A percentile compares a stretch with the other conserved stretches of the same genome.
Evolutionary conservation across 2,113 vertebrate species (phyloP).

Genomic region (Pavo muticus): DNA sequence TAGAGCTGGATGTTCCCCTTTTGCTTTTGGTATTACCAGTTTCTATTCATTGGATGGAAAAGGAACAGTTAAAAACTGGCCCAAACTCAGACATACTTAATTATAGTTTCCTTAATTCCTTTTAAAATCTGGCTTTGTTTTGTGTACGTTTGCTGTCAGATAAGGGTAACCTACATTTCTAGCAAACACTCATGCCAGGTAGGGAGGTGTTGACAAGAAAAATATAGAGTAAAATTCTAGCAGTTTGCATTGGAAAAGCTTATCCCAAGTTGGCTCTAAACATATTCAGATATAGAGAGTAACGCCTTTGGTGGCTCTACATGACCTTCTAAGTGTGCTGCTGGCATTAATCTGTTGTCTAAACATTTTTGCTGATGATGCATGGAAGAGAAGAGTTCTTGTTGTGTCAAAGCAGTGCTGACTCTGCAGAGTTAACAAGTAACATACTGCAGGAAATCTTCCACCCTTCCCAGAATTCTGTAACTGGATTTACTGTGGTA

Average conservation of each 20-base stretch:
- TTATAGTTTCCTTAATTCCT: not conserved
- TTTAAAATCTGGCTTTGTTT: not conserved
- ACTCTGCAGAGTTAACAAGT: not conserved
- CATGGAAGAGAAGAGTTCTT: not conserved
- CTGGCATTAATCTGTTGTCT: not conserved
- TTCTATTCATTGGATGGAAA: not conserved
- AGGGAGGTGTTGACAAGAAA: not conserved
- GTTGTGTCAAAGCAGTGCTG: not conserved
- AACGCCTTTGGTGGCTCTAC: not conserved
- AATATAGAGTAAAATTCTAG: not conserved
- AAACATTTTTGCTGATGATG: fast-evolving
- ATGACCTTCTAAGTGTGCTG: not conserved
- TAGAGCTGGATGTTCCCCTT: not conserved
- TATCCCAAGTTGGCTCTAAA: not conserved
- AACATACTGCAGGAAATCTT: not conserved
- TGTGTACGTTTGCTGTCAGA: not conserved
- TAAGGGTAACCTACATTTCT: not conserved
- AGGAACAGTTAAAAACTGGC: not conserved
- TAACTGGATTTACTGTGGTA: not conserved
- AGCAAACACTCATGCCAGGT: not conserved
- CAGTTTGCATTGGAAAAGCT: constrained; percentile 4
- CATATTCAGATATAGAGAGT: not conserved
- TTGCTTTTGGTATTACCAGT: not conserved
- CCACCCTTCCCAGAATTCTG: not conserved
- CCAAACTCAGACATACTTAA: not conserved